Conservation (phyloP, 2,113 vertebrate genomes). For the Hucho hucho region DNA sequence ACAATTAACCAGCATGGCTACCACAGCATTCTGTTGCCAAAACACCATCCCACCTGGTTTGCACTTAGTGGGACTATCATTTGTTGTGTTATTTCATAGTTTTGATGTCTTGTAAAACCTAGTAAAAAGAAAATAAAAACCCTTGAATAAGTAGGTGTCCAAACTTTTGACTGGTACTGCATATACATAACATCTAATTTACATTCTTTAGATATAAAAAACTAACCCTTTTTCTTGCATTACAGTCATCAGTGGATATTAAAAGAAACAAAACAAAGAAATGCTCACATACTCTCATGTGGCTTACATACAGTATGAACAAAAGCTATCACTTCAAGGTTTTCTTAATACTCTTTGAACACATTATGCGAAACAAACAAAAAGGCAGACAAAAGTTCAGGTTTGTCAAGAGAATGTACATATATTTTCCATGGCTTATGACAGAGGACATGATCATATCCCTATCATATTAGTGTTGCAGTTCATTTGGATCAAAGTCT, state of each 20-base stretch:
- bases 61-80: no score
- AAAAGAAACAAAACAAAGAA: slow-evolving; percentile 5
- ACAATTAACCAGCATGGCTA: no score
- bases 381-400: not conserved
- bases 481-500: not conserved
- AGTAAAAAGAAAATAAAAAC: no score
- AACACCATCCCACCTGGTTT: no score
- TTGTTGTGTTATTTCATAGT: no score
- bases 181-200: slow-evolving; percentile 46
- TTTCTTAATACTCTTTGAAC: not conserved
- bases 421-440: not conserved
- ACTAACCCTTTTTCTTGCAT: slow-evolving; percentile 17
- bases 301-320: slow-evolving; percentile 14
- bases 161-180: not conserved
- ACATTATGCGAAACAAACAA: not conserved
- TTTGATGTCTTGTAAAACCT: no score
- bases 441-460: not conserved
- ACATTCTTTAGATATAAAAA: slow-evolving; percentile 28
- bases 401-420: not conserved
- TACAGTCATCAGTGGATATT: slow-evolving; percentile 13
- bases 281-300: not conserved
- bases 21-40: no score
- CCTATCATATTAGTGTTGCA: not conserved
- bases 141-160: no score
- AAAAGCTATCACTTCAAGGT: not conserved